These are phyloP conservation scores for Ataeniobius toweri DNA, from an alignment of 2,797 vertebrate genomes.

Conservation along the genomic window DNA sequence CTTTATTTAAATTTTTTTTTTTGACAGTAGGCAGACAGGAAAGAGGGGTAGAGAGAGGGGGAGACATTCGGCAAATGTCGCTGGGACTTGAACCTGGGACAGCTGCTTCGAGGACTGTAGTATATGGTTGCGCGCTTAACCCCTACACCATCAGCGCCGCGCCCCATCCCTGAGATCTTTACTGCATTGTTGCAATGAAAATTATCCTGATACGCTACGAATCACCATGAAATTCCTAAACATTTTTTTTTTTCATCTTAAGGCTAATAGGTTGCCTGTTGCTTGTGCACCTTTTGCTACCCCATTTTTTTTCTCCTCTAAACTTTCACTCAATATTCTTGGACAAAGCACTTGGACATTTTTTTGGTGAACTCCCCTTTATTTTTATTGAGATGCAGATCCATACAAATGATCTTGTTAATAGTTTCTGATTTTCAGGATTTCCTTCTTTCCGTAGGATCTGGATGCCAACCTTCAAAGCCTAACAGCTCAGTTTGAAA, in stretches of 20 bases:
- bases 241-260: not conserved
- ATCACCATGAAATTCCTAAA: not conserved
- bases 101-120: too few relatives aligned
- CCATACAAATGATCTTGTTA: conserved; percentile 9
- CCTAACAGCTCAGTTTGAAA: conserved; percentile 83
- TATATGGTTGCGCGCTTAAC: too few relatives aligned
- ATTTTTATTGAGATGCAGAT: not conserved
- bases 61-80: too few relatives aligned
- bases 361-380: not conserved
- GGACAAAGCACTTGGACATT: not conserved
- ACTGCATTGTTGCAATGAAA: not conserved
- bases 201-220: not conserved
- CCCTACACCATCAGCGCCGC: too few relatives aligned
- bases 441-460: conserved; percentile 72
- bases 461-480: conserved; percentile 81
- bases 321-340: not conserved
- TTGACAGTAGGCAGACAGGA: too few relatives aligned
- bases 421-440: conserved; percentile 15
- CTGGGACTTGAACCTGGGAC: too few relatives aligned
- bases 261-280: not conserved
- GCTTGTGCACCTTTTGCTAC: not conserved
- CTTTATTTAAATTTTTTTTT: not conserved
- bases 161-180: not conserved
- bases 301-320: not conserved
- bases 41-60: too few relatives aligned